Evolutionary conservation across 2,113 vertebrate genomes (phyloP), one percentile per base, ranked within the genome.

Genomic region (Hippocampus barbouri): DNA sequence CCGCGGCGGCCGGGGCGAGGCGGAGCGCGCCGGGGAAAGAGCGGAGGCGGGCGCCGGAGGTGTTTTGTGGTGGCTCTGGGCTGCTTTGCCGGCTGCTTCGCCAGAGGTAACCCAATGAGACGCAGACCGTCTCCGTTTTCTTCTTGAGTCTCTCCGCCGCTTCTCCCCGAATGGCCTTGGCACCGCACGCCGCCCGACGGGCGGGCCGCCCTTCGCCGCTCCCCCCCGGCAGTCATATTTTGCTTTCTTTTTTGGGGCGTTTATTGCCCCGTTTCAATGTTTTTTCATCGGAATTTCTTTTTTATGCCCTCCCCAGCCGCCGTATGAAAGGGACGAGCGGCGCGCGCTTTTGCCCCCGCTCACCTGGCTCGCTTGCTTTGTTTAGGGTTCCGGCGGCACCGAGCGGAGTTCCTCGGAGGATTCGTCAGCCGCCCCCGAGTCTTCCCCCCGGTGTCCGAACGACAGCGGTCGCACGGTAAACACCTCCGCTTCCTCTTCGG

Each of bases 391-490:
- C 62, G 79, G 78, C 34, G 23, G 68, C 66, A 30, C 81, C 27
- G 90, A 72, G 70, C 74, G 82, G 65, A 76, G 73, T 67, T 62
- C 71, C 2, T 41, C 85, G 2, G 88, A 86, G 76, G 79, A 83
- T 68, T 78, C 66, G 56, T 78, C 88, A 23, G 69, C 87, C 47
- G 69, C 79, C 4, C 45, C 38, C 69, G 84, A 41, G 66, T 70
- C 82, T 38, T 86, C 74, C 81, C 78, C 66, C 78, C 64, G 34
- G 34, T 6, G 88, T 47, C 86, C 89, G 75, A 73, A 87, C 7
- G 75, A 75, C 74, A 64, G 80, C 1, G 72, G 78, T 77, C 87
- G 83, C 86, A 82, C 86, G 90, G 91, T 91, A 90, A 90, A 90
- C 85, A 86, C 90, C 38, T 21, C 34, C 38, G 70, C 30, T 5